Percentiles rank a stretch among this genome's conserved stretches.
These are phyloP conservation scores for Drosophila sp. DNA, from an alignment of 1,140 invertebrate genomes.

Conservation along the genomic window DNA sequence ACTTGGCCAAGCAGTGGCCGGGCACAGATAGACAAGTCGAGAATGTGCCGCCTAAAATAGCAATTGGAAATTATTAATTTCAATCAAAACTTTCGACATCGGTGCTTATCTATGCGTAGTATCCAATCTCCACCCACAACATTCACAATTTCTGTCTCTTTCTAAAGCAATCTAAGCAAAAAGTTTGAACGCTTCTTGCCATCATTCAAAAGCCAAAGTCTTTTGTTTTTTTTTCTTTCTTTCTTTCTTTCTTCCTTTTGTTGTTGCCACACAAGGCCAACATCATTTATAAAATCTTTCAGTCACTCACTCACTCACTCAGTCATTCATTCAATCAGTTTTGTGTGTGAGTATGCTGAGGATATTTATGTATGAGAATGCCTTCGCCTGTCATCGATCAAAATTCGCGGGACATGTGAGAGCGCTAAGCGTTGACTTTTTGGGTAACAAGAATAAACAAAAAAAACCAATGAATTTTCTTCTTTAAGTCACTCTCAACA, in stretches of 20 bases:
- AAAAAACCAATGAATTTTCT: not conserved
- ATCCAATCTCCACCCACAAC: constrained; percentile 37
- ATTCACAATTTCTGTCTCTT: constrained; percentile 1
- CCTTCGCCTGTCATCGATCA: constrained; percentile 53
- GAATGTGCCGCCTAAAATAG: constrained; percentile 47
- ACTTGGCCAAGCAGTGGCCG: constrained; percentile 28
- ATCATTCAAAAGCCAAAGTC: constrained; percentile 35
- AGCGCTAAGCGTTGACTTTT: not conserved
- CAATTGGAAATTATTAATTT: constrained; percentile 78
- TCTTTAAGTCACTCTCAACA: constrained; percentile 1
- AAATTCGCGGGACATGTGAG: constrained; percentile 36
- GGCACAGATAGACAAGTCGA: not conserved
- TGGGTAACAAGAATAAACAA: not conserved
- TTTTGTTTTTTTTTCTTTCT: constrained; percentile 39
- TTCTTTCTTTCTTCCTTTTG: not conserved
- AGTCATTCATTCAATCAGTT: constrained; percentile 14
- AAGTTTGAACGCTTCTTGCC: constrained; percentile 45
- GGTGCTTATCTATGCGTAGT: constrained; percentile 71
- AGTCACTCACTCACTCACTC: constrained; percentile 35
- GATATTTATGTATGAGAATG: constrained; percentile 26
- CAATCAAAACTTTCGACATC: constrained; percentile 73
- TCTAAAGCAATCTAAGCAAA: constrained; percentile 44
- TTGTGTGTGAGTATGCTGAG: constrained; percentile 33
- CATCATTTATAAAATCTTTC: constrained; percentile 68
- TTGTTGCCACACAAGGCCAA: constrained; percentile 8